Conservation (phyloP, 2,888 invertebrate genomes). For the Agonopterix arenella region DNA sequence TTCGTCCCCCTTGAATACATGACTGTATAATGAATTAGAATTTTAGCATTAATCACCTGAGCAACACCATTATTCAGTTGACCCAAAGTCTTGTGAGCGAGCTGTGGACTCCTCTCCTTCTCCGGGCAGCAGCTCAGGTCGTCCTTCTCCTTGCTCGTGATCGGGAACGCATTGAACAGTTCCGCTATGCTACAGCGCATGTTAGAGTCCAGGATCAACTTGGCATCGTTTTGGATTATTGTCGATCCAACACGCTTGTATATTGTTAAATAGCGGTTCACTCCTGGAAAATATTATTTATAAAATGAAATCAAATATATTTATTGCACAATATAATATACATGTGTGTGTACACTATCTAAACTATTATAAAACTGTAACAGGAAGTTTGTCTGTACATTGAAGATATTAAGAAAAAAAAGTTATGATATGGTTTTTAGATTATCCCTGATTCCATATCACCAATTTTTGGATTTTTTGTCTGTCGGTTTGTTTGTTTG, state of each 20-base stretch:
- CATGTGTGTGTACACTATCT: too few species aligned
- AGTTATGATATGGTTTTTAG: too few species aligned
- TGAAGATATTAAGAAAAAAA: too few species aligned
- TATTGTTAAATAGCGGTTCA: constrained; percentile 81
- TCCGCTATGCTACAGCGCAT: constrained; percentile 80
- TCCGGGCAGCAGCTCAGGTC: constrained; percentile 82
- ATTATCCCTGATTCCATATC: too few species aligned
- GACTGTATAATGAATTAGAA: too few species aligned
- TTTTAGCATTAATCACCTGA: constrained; percentile 49
- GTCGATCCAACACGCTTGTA: constrained; percentile 82
- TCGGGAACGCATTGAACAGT: constrained; percentile 80
- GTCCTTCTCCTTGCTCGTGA: constrained; percentile 82
- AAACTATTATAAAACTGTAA: too few species aligned
- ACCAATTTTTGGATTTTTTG: too few species aligned
- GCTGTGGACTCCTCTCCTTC: constrained; percentile 76
- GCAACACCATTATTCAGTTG: constrained; percentile 82
- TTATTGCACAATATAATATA: too few species aligned
- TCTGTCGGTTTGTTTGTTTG: too few species aligned
- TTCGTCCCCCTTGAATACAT: too few species aligned
- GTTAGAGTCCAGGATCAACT: constrained; percentile 78
- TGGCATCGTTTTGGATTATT: constrained; percentile 81
- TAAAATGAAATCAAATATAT: too few species aligned
- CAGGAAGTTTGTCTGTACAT: too few species aligned
- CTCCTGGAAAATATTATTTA: constrained; percentile 53
- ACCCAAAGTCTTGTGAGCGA: constrained; percentile 78